Percentiles rank a stretch among this genome's conserved stretches.
phyloP scores from a whole-genome alignment of 2,113 vertebrate genomes.

The Gnathonemus echidnorhynchus region DNA sequence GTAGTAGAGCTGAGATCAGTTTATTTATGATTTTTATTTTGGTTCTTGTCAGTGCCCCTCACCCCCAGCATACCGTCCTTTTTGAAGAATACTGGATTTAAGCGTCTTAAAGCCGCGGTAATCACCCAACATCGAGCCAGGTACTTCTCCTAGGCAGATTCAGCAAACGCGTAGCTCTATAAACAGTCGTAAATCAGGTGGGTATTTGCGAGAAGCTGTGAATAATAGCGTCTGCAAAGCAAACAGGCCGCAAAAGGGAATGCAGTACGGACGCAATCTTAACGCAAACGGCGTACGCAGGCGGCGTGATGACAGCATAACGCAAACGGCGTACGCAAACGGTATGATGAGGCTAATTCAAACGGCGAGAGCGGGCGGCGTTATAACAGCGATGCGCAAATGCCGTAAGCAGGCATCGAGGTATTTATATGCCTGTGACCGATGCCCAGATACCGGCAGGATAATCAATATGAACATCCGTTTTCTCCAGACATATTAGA shows the following conservation, averaged over 20 bases:
- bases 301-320: too few species aligned
- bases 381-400: not conserved
- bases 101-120: not conserved
- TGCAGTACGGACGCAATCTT: not conserved
- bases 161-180: not conserved
- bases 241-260: not conserved
- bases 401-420: not conserved
- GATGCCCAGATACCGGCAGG: not conserved
- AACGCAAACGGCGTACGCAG: not conserved
- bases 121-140: not conserved
- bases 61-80: not conserved
- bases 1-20: too few species aligned
- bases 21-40: not conserved
- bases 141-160: not conserved
- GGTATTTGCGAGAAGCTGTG: not conserved
- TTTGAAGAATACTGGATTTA: not conserved
- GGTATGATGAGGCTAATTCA: not conserved
- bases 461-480: not conserved
- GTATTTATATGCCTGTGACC: not conserved
- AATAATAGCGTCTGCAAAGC: not conserved
- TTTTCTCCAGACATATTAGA: not conserved
- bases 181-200: not conserved
- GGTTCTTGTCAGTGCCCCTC: not conserved
- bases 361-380: too few species aligned
- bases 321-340: too few species aligned